Evolutionary conservation across 2,888 invertebrate genomes (phyloP), one percentile per base, ranked within the genome.

Genomic region (Hirtodrosophila trivittata): DNA sequence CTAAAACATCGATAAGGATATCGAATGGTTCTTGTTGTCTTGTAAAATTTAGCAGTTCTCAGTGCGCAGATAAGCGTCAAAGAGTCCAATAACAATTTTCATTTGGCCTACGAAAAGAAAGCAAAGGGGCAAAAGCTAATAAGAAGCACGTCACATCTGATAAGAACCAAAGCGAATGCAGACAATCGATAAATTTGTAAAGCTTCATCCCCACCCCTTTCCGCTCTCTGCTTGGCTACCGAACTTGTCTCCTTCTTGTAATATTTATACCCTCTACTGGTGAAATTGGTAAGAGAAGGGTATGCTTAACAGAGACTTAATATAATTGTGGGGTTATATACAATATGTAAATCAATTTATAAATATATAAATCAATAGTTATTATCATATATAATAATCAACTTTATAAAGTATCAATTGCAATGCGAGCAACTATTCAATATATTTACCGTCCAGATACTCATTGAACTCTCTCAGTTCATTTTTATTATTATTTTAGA

Each of bases 131-230:
- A 42, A 39, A 59, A 70, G 54, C 60, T 75, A 72, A 75, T 71
- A 72, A 75, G 76, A 58, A 62, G 54, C 76, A 76, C 72, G 76
- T 75, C 59, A 65, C 33, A 75, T 76, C 72, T 66, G 75, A 75
- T 75, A 75, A 58, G 18, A 16, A 14, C 9, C 10, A n/a, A 13
- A 16, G 6, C 12, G 18, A 52, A 52, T 46, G 49, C 30, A 33
- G 39, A 25, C 57, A 58, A 69, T 74, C 75, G 75, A 62, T 69
- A 60, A 65, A 60, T 72, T 67, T 32, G 49, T 62, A 49, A 62
- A 62, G 60, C 60, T 47, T 43, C 21, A 21, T 39, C 26, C 14
- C 30, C 18, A 21, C 5, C 18, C 18, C 3, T 3, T 5, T 21
- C 2, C 5, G 18, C 18, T 21, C 6, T 12, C 3, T 6, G 35